Percentiles rank a stretch among this genome's conserved stretches.
phyloP scores from a whole-genome alignment of 2,888 invertebrate species.

The Drosophila flavopinicola region DNA sequence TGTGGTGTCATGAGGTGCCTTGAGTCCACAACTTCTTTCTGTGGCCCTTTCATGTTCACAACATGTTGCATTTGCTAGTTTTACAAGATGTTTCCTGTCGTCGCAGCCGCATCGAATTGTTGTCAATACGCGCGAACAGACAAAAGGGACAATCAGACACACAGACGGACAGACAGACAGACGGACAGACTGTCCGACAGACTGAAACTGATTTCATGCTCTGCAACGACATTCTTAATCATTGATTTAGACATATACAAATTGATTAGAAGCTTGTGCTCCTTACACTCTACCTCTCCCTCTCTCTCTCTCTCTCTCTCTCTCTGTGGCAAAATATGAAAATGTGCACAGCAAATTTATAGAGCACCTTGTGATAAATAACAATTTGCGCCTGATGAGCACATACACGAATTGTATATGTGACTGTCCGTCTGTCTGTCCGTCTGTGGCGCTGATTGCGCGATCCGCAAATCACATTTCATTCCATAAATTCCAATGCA shows the following conservation, averaged over 20 bases:
- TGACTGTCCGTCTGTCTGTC: neutral
- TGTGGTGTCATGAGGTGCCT: slow-evolving; percentile 54
- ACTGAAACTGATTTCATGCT: slow-evolving; percentile 30
- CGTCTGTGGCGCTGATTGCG: slow-evolving; percentile 65
- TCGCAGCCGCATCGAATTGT: slow-evolving; percentile 84
- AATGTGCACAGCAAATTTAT: slow-evolving; percentile 53
- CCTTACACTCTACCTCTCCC: neutral
- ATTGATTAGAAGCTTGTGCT: slow-evolving; percentile 73
- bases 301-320: neutral
- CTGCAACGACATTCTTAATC: slow-evolving; percentile 71
- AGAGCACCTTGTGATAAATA: slow-evolving; percentile 72
- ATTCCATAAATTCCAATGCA: slow-evolving; percentile 72
- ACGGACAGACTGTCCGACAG: slow-evolving; percentile 4
- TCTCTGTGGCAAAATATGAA: neutral
- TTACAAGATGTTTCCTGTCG: slow-evolving; percentile 85
- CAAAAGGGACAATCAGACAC: slow-evolving; percentile 25
- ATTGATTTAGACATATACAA: slow-evolving; percentile 81
- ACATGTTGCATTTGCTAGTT: slow-evolving; percentile 83
- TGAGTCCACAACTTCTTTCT: slow-evolving; percentile 22
- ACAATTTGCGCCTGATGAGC: slow-evolving; percentile 76
- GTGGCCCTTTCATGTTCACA: slow-evolving; percentile 80
- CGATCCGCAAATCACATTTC: slow-evolving; percentile 66
- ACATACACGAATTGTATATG: slow-evolving; percentile 59
- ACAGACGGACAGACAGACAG: slow-evolving; percentile 6
- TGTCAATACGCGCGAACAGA: slow-evolving; percentile 81